Base-by-base conservation (phyloP, 2,888 invertebrate genomes). In the Orthosia cruda region DNA sequence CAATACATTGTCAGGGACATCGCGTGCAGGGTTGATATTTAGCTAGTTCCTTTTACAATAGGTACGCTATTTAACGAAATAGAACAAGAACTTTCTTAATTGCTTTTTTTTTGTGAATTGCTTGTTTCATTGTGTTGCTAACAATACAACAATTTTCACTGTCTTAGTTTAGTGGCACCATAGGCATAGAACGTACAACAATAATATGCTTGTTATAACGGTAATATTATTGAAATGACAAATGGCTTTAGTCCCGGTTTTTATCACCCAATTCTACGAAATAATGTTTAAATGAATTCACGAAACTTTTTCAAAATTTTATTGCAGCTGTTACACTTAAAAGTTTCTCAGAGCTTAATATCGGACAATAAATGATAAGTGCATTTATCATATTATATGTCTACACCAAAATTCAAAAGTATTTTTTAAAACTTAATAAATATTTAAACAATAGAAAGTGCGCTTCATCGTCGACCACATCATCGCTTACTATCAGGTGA, bases 241-340 rank as follows among this genome's bases (percentile, higher is more conserved):
- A n/a, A 40, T 13, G 20, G 0, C 2, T 45, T 3, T 2, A 16
- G 16, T 45, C 3, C 13, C 16, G 1, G 15, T 4, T 74, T 71
- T 77, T 40, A 77, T 20, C 0, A 15, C 18, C 12, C 13, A 20
- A 54, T 54, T 54, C 54, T 1, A n/a, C 13, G 18, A 11, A 18
- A 15, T 18, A 11, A 9, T 13, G 18, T 69, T 61, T 45, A 55
- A 70, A 50, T 75, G 20, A 70, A 50, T 70, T 70, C 54, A 45
- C 20, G 20, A 70, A 47, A 63, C 16, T 58, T 63, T 49, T 5
- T 3, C 47, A 12, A 45, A 40, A 64, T 79, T 26, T 18, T 40
- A 40, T 47, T 49, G 20, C 72, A 79, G 72, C 80, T 64, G 72
- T 54, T 54, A 63, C 23, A 18, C 20, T 58, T 52, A 45, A 63